phyloP scores from a whole-genome alignment of 2,797 vertebrate species.

The Furcifer pardalis region DNA sequence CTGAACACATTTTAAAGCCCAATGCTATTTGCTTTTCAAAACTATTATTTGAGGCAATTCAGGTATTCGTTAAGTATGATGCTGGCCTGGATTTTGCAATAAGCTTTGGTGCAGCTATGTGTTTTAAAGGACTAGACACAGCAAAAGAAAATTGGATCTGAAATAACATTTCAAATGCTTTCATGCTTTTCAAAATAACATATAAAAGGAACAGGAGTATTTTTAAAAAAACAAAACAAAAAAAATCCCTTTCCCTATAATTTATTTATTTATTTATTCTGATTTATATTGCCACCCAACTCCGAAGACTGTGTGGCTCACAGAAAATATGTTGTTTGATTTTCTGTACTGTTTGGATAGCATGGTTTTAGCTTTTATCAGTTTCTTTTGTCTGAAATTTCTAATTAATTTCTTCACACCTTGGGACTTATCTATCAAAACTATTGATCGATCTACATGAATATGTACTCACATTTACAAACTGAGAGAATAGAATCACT shows the following conservation, averaged over 20 bases:
- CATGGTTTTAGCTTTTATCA: neutral
- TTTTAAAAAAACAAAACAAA: neutral
- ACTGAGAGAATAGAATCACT: neutral
- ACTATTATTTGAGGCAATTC: neutral
- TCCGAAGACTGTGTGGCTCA: too few relatives aligned
- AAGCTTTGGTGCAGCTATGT: neutral
- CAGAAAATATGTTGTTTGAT: neutral
- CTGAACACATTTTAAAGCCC: neutral
- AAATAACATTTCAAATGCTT: neutral
- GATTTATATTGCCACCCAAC: too few relatives aligned
- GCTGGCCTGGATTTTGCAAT: constrained; percentile 7
- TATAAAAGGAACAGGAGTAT: neutral
- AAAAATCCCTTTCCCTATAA: neutral
- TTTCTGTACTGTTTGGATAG: neutral
- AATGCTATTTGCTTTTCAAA: constrained; percentile 18
- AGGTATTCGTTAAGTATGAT: neutral
- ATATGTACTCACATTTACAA: neutral
- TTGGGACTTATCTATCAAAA: neutral
- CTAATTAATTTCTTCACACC: neutral
- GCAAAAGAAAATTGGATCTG: neutral
- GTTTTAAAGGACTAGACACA: constrained; percentile 7
- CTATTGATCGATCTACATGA: neutral
- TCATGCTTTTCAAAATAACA: neutral
- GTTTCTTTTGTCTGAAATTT: neutral
- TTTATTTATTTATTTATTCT: neutral